A percentile compares a stretch with the other conserved stretches of the same genome.
These are phyloP conservation scores for Centroberyx gerrardi DNA, from an alignment of 2,797 vertebrate genomes.

Conservation along the genomic window DNA sequence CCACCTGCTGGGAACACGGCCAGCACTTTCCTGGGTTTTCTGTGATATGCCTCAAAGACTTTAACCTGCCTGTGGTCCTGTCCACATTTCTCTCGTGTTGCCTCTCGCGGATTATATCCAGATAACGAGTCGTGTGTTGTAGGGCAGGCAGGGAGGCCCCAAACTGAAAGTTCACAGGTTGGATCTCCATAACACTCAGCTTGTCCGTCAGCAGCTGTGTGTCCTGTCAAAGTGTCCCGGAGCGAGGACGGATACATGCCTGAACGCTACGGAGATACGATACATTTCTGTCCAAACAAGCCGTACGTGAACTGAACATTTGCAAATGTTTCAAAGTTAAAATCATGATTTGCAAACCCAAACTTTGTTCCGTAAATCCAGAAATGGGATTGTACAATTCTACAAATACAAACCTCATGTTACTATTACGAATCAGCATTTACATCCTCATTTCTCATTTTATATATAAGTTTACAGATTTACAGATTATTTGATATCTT, in stretches of 20 bases:
- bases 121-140: slow-evolving; percentile 41
- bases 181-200: slow-evolving; percentile 10
- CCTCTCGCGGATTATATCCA: slow-evolving; percentile 44
- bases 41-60: slow-evolving; percentile 42
- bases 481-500: too few relatives aligned
- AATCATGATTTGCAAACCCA: too few relatives aligned
- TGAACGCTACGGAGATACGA: slow-evolving; percentile 2
- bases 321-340: too few relatives aligned
- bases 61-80: slow-evolving; percentile 25
- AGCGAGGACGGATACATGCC: neutral
- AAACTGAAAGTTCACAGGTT: slow-evolving; percentile 17
- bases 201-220: slow-evolving; percentile 29
- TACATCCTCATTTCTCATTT: too few relatives aligned
- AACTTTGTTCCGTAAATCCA: too few relatives aligned
- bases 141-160: slow-evolving; percentile 10
- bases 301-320: too few relatives aligned
- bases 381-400: too few relatives aligned
- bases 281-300: too few relatives aligned
- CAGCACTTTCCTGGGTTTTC: slow-evolving; percentile 47
- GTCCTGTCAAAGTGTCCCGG: neutral
- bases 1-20: slow-evolving; percentile 69
- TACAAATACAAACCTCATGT: too few relatives aligned
- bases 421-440: too few relatives aligned
- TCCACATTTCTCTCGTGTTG: slow-evolving; percentile 45
- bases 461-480: too few relatives aligned